Base-by-base conservation (phyloP, 2,797 vertebrate species). In the Anguilla pacifica region DNA sequence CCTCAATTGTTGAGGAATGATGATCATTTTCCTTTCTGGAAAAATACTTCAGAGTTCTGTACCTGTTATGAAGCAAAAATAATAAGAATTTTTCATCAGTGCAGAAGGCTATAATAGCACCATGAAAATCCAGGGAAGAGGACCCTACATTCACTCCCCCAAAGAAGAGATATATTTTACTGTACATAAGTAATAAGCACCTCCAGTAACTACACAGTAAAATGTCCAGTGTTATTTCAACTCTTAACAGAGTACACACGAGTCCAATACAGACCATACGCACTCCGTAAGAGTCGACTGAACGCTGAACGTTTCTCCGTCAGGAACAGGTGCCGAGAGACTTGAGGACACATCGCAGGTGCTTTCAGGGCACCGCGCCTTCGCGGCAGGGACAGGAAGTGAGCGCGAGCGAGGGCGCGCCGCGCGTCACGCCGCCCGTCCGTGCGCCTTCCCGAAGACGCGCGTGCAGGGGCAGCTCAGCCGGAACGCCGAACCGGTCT, bases 1-100 rank as follows among this genome's bases (percentile, higher is more conserved):
- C 87, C 91, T 92, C 89, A 90, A 89, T 91, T 88, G 13, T 61
- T 89, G 84, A 94, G 91, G 88, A 93, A 89, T 91, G 79, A 92
- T 89, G 81, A 91, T 93, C 90, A 92, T 94, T 94, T 94, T 94
- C 92, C 94, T 94, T 91, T 92, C 91, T 91, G 90, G 87, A 92
- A 89, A 87, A 92, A 91, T 91, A 85, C 88, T 92, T 93, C 91
- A 91, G 35, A 35, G 91, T 92, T 94, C 88, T 28, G 22, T 91
- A 94, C 91, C 92, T 93, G 90, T 90, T 92, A 88, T 46, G 85
- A 93, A 67, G 6, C 28, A 43, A 77, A 53, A 43, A 77, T 10
- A 51, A 53, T 25, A 35, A 64, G 25, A n/a, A 67, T 67, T 88
- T 89, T 25, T 83, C 85, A 51, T 90, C 39, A 46, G n/a, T 85